Base-by-base conservation (phyloP, 2,888 invertebrate genomes). In the Protophormia terraenovae region DNA sequence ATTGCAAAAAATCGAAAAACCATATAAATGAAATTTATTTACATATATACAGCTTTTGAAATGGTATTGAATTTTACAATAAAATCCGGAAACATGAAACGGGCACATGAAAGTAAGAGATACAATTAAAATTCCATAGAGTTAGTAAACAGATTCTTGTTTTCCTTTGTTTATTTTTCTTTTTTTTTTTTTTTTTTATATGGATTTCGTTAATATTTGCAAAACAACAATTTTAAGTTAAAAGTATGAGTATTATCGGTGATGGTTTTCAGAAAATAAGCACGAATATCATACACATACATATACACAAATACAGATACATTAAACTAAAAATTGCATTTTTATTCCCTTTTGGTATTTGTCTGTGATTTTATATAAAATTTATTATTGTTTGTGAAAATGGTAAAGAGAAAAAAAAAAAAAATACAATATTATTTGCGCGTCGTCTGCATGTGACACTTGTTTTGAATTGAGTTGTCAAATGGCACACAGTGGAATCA, bases 351-450 rank as follows among this genome's bases (percentile, higher is more conserved):
- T 80, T 53, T 72, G 83, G 83, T 62, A 76, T 72, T 53, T 83
- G 85, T 86, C 83, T 86, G 86, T 76, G 76, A 86, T 83, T 79
- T 83, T 41, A 76, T 86, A 76, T 76, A 76, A 58, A 83, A 69
- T 76, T 79, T 79, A 79, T 79, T 84, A 66, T 69, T 78, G 73
- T 69, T 69, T 60, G 24, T 38, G 55, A n/a, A n/a, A n/a, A n/a
- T n/a, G n/a, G n/a, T 53, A 35, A 19, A 62, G 45, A 14, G 12
- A 55, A 79, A 29, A 55, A 22, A 29, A 55, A 22, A 14, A 32
- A 27, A 16, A 8, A 60, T 78, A 32, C 41, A 67, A 83, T 67
- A 78, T 53, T 67, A 53, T 83, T 73, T 67, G 29, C 38, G 58
- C 71, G 66, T 53, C 83, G 73, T 8, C 72, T 75, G 76, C 77